These are phyloP conservation scores for Leptobrachium ailaonicum DNA, from an alignment of 2,113 vertebrate species.

Conservation along the genomic window DNA sequence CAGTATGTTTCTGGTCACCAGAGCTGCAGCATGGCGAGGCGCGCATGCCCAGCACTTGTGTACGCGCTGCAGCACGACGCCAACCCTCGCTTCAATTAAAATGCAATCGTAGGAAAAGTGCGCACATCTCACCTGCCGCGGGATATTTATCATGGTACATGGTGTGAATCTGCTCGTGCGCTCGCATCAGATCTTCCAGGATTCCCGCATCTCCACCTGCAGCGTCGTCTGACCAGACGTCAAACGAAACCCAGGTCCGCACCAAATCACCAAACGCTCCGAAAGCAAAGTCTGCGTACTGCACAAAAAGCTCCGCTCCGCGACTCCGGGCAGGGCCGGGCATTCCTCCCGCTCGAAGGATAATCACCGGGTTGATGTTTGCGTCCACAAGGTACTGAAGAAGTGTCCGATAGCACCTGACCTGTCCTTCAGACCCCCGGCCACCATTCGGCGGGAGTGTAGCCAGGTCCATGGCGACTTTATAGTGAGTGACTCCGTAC, in stretches of 20 bases:
- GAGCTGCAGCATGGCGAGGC: no score
- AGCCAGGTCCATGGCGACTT: conserved; percentile 75
- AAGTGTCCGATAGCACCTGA: conserved; percentile 74
- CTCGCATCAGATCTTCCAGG: conserved; percentile 63
- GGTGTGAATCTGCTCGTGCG: conserved; percentile 66
- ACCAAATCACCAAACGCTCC: conserved; percentile 70
- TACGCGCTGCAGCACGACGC: no score
- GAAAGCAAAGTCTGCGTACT: conserved; percentile 79
- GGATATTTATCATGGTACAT: conserved; percentile 62
- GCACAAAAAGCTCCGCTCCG: conserved; percentile 65
- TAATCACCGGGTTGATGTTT: conserved; percentile 67
- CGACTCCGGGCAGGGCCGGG: conserved; percentile 49
- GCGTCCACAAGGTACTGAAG: conserved; percentile 63
- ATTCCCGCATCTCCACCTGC: conserved; percentile 21
- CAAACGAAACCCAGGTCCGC: conserved; percentile 79
- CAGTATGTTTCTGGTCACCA: no score
- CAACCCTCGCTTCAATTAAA: no score
- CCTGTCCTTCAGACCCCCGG: conserved; percentile 47
- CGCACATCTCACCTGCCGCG: conserved; percentile 62
- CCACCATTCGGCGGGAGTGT: conserved; percentile 66
- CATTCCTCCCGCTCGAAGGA: conserved; percentile 65
- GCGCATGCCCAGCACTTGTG: no score
- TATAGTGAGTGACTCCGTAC: conserved; percentile 76
- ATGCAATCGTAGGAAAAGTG: no score
- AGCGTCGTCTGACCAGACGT: conserved; percentile 61